Evolutionary conservation across 1,140 invertebrate genomes (phyloP).

Genomic region (Papilio glaucus): DNA sequence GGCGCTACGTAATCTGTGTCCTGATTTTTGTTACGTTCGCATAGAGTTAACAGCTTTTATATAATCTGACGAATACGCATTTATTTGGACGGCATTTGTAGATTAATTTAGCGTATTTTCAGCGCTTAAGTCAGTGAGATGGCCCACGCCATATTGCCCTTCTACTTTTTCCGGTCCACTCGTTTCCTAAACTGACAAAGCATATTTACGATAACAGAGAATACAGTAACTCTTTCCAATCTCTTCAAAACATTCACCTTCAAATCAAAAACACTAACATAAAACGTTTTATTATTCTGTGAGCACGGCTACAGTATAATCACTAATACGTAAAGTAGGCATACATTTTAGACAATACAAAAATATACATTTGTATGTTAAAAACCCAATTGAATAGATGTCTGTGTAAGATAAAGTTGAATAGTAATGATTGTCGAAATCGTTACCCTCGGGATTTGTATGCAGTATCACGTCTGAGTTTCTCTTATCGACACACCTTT

Average conservation of each 20-base stretch:
- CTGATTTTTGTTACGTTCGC: slow-evolving; percentile 36
- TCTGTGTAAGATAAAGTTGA: slow-evolving; percentile 21
- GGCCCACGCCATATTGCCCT: not conserved
- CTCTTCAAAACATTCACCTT: slow-evolving; percentile 9
- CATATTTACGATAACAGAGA: too few species aligned
- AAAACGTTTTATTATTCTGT: not conserved
- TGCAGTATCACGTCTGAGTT: slow-evolving; percentile 26
- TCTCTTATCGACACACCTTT: slow-evolving; percentile 15
- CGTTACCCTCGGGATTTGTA: slow-evolving; percentile 20
- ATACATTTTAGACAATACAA: not conserved
- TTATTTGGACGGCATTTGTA: not conserved
- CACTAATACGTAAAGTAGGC: not conserved
- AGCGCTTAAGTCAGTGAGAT: not conserved
- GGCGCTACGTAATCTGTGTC: slow-evolving; percentile 29
- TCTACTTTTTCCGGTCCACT: not conserved
- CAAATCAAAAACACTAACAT: not conserved
- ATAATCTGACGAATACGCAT: not conserved
- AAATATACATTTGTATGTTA: not conserved
- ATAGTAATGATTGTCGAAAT: slow-evolving; percentile 14
- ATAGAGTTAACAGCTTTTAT: not conserved
- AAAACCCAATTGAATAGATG: slow-evolving; percentile 2
- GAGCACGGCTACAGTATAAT: not conserved
- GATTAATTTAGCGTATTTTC: not conserved
- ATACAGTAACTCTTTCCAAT: slow-evolving; percentile 22
- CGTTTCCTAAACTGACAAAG: too few species aligned